Percentiles rank a stretch among this genome's conserved stretches.
phyloP scores from a whole-genome alignment of 2,797 vertebrate genomes.

The Acanthornis magna region DNA sequence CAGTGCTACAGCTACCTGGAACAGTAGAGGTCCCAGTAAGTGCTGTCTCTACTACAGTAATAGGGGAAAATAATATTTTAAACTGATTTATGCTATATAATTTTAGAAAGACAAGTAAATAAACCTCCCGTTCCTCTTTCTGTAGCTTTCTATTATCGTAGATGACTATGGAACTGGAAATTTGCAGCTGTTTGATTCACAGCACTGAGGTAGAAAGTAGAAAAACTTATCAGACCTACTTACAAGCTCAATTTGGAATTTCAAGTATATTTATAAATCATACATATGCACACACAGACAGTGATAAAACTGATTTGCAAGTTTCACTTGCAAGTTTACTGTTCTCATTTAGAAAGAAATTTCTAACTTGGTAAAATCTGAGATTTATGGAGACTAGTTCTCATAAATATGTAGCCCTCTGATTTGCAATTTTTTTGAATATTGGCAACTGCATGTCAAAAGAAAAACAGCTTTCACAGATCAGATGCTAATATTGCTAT shows the following conservation, averaged over 20 bases:
- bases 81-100: background rate
- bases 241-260: slow-evolving; percentile 25
- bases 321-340: slow-evolving; percentile 40
- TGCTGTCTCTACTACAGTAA: background rate
- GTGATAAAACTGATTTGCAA: slow-evolving; percentile 45
- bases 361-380: background rate
- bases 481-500: background rate
- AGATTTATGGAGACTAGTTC: background rate
- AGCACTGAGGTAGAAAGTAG: background rate
- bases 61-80: background rate
- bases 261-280: background rate
- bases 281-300: background rate
- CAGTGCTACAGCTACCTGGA: background rate
- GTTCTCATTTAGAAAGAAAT: slow-evolving; percentile 14
- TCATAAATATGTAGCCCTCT: slow-evolving; percentile 35
- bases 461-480: background rate
- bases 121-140: background rate
- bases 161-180: background rate
- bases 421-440: background rate
- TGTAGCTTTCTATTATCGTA: background rate
- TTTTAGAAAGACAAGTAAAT: background rate
- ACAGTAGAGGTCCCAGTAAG: background rate
- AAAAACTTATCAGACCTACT: slow-evolving; percentile 26
- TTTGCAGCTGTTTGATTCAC: background rate
- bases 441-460: background rate